Conservation (phyloP, 2,797 vertebrate genomes). For the Rhabdomys pumilio region DNA sequence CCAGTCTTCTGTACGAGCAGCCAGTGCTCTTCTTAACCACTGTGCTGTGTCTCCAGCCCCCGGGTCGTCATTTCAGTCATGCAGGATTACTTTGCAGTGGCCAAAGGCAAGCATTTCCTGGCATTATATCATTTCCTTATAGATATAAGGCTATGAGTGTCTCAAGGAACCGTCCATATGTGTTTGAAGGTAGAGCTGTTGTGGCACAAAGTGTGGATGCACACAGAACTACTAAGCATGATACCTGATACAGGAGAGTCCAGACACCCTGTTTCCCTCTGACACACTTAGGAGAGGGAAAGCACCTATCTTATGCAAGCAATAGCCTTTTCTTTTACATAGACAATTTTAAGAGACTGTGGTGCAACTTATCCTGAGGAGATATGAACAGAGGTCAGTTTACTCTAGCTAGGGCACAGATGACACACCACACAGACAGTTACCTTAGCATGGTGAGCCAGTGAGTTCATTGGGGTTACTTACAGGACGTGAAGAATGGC, state of each 20-base stretch:
- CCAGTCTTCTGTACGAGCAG: not conserved
- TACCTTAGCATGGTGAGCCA: not conserved
- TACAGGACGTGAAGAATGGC: not conserved
- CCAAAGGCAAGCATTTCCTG: slow-evolving; percentile 76
- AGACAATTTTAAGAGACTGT: slow-evolving; percentile 22
- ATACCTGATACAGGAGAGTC: not conserved
- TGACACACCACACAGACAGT: not conserved
- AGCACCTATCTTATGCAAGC: slow-evolving; percentile 21
- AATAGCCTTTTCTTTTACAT: slow-evolving; percentile 1
- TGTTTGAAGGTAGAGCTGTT: slow-evolving; percentile 36
- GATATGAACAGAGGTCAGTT: not conserved
- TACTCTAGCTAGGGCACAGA: not conserved
- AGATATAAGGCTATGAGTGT: slow-evolving; percentile 30
- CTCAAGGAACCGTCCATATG: not conserved
- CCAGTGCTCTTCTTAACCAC: not conserved
- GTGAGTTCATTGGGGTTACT: not conserved
- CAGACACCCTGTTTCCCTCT: not conserved
- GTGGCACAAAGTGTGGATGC: not conserved
- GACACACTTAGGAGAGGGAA: slow-evolving; percentile 38
- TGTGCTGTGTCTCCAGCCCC: not conserved
- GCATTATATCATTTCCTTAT: too few species aligned
- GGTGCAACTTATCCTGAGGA: not conserved
- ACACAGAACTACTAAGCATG: not conserved
- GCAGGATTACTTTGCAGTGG: slow-evolving; percentile 71
- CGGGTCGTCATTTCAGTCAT: slow-evolving; percentile 28